Conservation (phyloP, 2,113 vertebrate species). For the Rhea americana region DNA sequence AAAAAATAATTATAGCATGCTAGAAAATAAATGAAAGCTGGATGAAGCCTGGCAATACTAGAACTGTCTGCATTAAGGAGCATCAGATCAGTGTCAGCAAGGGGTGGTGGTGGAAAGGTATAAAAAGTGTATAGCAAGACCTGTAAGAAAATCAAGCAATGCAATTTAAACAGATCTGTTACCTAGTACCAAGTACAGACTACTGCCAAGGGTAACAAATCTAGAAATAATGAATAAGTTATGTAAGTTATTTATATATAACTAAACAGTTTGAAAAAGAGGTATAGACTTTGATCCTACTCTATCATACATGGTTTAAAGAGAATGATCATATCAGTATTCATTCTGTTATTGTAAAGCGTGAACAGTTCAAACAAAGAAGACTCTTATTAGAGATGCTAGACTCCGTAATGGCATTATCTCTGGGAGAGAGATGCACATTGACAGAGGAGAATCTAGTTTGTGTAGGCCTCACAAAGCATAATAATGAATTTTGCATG, state of each 20-base stretch:
- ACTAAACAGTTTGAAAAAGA: slow-evolving; percentile 7
- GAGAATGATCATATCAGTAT: neutral
- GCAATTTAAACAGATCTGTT: slow-evolving; percentile 7
- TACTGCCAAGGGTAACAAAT: slow-evolving; percentile 22
- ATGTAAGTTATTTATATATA: neutral
- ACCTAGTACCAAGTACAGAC: neutral
- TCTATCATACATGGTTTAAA: neutral
- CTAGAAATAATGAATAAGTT: slow-evolving; percentile 50
- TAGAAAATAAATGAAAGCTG: neutral
- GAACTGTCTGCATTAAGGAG: neutral
- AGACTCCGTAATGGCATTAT: neutral
- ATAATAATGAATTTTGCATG: neutral
- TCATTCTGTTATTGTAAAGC: neutral
- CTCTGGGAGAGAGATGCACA: neutral
- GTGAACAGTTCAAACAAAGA: neutral
- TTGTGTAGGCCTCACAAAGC: neutral
- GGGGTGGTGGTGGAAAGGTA: neutral
- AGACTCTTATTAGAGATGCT: neutral
- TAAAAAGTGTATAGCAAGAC: neutral
- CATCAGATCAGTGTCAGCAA: neutral
- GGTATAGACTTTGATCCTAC: neutral
- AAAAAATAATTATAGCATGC: neutral
- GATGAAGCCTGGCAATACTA: neutral
- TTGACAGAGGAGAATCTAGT: neutral
- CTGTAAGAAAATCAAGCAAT: neutral